Percentiles rank a stretch among this genome's conserved stretches.
phyloP scores from a whole-genome alignment of 2,113 vertebrate genomes.

The Rhabdomys dilectus region DNA sequence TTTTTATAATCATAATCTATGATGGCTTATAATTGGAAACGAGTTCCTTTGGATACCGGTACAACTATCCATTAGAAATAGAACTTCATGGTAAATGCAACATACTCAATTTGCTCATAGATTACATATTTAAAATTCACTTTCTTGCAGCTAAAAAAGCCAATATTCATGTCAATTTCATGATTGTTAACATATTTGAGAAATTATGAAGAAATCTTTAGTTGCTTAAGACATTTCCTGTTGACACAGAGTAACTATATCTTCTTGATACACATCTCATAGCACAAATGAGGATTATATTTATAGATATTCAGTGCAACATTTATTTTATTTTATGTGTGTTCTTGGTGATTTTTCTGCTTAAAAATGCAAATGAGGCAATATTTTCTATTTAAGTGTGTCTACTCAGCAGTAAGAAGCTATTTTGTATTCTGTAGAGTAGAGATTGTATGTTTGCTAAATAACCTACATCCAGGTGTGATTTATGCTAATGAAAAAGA shows the following conservation, averaged over 20 bases:
- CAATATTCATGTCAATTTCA: background rate
- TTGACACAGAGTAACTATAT: background rate
- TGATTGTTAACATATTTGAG: background rate
- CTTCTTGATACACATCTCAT: background rate
- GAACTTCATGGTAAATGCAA: background rate
- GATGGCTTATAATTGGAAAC: background rate
- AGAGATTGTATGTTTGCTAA: background rate
- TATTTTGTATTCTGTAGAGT: background rate
- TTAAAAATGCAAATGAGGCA: background rate
- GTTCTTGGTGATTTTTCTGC: background rate
- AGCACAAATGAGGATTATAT: background rate
- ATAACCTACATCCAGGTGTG: background rate
- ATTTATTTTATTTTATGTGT: background rate
- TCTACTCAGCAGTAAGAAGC: background rate
- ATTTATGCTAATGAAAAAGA: background rate
- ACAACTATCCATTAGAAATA: background rate
- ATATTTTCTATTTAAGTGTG: background rate
- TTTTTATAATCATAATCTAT: background rate
- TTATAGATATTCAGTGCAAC: background rate
- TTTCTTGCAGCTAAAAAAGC: background rate
- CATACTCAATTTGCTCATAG: background rate
- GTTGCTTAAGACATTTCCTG: background rate
- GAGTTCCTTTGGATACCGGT: conserved; percentile 29
- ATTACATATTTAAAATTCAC: background rate
- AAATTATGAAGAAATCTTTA: background rate